Conservation (phyloP, 2,797 vertebrate genomes). For the Danio kyathit region DNA sequence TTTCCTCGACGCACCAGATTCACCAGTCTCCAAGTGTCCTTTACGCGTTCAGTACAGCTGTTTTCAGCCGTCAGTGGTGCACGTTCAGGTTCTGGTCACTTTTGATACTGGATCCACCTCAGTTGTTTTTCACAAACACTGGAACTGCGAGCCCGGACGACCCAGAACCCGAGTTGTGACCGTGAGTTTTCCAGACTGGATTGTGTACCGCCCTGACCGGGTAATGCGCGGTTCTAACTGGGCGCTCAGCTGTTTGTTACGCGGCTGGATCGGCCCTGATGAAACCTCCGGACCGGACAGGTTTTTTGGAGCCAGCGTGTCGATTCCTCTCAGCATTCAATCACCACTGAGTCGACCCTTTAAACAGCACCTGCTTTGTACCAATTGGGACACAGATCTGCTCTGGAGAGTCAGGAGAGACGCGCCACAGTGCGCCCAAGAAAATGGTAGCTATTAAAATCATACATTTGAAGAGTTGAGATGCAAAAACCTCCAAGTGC, state of each 20-base stretch:
- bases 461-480: too few relatives aligned
- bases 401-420: conserved; percentile 57
- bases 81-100: conserved; percentile 73
- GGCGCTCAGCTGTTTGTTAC: conserved; percentile 76
- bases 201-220: conserved; percentile 81
- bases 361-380: conserved; percentile 76
- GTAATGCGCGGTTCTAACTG: conserved; percentile 71
- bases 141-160: conserved; percentile 72
- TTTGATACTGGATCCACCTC: conserved; percentile 70
- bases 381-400: conserved; percentile 72
- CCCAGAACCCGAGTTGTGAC: conserved; percentile 58
- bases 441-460: conserved; percentile 73
- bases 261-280: conserved; percentile 67
- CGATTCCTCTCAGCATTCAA: conserved; percentile 64
- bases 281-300: conserved; percentile 50
- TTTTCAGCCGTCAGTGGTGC: conserved; percentile 66
- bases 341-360: conserved; percentile 72
- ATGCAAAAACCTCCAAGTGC: too few relatives aligned
- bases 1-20: conserved; percentile 77
- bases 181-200: conserved; percentile 79
- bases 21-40: conserved; percentile 63
- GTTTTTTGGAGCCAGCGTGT: conserved; percentile 57
- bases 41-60: conserved; percentile 77
- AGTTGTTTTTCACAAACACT: conserved; percentile 66
- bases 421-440: conserved; percentile 71